A percentile compares a stretch with the other conserved stretches of the same genome.
phyloP scores from a whole-genome alignment of 2,888 invertebrate species.

The Emesis russula region DNA sequence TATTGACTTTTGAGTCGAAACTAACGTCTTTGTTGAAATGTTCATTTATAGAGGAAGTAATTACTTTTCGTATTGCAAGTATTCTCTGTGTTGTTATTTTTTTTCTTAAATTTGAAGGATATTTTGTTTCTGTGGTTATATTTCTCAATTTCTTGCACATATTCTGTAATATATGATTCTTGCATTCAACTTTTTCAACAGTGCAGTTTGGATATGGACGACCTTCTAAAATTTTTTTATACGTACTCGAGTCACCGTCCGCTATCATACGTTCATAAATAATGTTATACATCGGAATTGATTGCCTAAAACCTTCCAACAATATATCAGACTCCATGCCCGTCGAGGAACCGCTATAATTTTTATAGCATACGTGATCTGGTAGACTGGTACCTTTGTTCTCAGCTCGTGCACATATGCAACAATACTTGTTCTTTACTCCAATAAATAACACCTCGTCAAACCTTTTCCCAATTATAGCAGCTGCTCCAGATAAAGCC shows the following conservation, averaged over 20 bases:
- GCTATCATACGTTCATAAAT: constrained; percentile 78
- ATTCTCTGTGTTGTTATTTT: constrained; percentile 3
- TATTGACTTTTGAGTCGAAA: background rate
- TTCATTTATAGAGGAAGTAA: background rate
- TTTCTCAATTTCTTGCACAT: background rate
- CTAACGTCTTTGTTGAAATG: background rate
- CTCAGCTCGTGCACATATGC: constrained; percentile 70
- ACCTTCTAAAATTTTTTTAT: constrained; percentile 68
- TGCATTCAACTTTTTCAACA: constrained; percentile 82
- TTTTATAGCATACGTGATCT: constrained; percentile 78
- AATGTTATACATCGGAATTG: constrained; percentile 24
- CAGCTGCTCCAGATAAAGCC: constrained; percentile 80
- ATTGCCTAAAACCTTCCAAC: too few species aligned
- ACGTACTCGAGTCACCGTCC: constrained; percentile 79
- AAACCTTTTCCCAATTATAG: constrained; percentile 71
- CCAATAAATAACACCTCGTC: constrained; percentile 68
- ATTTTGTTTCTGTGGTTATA: constrained; percentile 1
- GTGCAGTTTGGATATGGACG: constrained; percentile 63
- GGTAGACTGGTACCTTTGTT: constrained; percentile 39
- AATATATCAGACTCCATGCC: constrained; percentile 74
- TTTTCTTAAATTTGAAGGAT: background rate
- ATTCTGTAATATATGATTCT: constrained; percentile 67
- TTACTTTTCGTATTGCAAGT: constrained; percentile 1
- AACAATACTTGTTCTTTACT: constrained; percentile 79
- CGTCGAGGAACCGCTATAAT: constrained; percentile 73